Base-by-base conservation (phyloP, 2,797 vertebrate genomes). In the Notamacropus eugenii region DNA sequence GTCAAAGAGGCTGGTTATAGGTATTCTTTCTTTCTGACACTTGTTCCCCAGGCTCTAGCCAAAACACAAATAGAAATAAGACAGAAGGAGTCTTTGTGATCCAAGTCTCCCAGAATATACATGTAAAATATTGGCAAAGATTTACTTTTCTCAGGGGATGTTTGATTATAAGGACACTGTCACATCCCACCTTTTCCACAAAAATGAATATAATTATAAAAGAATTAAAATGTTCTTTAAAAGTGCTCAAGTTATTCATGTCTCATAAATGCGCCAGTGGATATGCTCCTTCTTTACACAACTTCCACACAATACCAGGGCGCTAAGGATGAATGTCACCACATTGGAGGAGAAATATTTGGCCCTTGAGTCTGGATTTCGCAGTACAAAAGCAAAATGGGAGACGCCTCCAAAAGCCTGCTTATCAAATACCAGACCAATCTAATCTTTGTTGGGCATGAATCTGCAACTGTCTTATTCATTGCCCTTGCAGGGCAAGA, bases 401-500 rank as follows among this genome's bases (percentile, higher is more conserved):
- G 90, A 82, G 92, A 92, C 97, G 93, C 93, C 90, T 92, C 82
- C 50, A 92, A 92, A 93, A 95, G 93, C 54, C 2, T 94, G 95
- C 97, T 93, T 97, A 96, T 97, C 96, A 97, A 96, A 92, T 96
- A 92, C 57, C 95, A 97, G 95, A 97, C 93, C 96, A 96, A 31
- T 54, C 92, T 98, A 4, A 93, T 97, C 97, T 97, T 96, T 94
- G 91, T 95, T 97, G 97, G 95, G 97, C 94, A 96, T 97, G 91
- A 97, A 74, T 92, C 97, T 91, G 96, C 95, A 96, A 95, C 97
- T 96, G 97, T 93, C 94, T 98, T 97, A 97, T 97, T 97, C 96
- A 97, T 87, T 92, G 67, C 62, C 98, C 92, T 94, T 92, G 74
- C 96, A 97, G 93, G 92, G 87, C 93, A 97, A 94, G 90, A 55